Conservation (phyloP, 1,140 invertebrate genomes). For the Papilio polytes region DNA sequence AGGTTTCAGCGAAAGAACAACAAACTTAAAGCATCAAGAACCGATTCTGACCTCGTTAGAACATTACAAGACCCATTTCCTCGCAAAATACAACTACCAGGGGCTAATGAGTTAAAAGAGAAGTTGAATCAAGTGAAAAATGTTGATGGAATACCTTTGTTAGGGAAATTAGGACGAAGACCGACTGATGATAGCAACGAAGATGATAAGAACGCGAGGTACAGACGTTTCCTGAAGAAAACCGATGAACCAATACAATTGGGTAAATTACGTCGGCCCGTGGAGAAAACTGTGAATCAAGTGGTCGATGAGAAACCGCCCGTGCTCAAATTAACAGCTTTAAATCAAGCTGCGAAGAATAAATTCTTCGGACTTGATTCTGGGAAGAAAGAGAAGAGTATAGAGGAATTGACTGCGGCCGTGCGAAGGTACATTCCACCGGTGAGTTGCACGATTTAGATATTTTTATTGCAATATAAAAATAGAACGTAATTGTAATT, state of each 20-base stretch:
- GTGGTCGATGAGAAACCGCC: conserved; percentile 59
- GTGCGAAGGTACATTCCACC: conserved; percentile 80
- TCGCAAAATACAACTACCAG: conserved; percentile 64
- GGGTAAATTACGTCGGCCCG: conserved; percentile 68
- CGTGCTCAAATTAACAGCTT: conserved; percentile 66
- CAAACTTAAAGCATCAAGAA: conserved; percentile 77
- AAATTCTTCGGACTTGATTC: conserved; percentile 75
- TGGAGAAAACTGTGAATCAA: conserved; percentile 55
- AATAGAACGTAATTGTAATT: too few relatives aligned
- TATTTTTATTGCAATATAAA: too few relatives aligned
- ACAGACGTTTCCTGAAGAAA: conserved; percentile 66
- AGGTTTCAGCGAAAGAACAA: conserved; percentile 74
- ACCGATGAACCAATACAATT: conserved; percentile 72
- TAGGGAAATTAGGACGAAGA: conserved; percentile 70
- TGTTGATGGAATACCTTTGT: conserved; percentile 63
- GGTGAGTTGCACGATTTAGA: conserved; percentile 51
- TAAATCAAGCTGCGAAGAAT: conserved; percentile 76
- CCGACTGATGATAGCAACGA: conserved; percentile 65
- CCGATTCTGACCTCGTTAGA: conserved; percentile 74
- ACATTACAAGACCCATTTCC: conserved; percentile 61
- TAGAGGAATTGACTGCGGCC: conserved; percentile 71
- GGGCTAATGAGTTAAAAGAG: conserved; percentile 73
- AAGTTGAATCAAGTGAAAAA: conserved; percentile 70
- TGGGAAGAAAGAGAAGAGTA: conserved; percentile 68
- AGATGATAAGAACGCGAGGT: conserved; percentile 61